Evolutionary conservation across 2,113 vertebrate genomes (phyloP), one percentile per base, ranked within the genome.

Genomic region (Sceloporus tristichus): DNA sequence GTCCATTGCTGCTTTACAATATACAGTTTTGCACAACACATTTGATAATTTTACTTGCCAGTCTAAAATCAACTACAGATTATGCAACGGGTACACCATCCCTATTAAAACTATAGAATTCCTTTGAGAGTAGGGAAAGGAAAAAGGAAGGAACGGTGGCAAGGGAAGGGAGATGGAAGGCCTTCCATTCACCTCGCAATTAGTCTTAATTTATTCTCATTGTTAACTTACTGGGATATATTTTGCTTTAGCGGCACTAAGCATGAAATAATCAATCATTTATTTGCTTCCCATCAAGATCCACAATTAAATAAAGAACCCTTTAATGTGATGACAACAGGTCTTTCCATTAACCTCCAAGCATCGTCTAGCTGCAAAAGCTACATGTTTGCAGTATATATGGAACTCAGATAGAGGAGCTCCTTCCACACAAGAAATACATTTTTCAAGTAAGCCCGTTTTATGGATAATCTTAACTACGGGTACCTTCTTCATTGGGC

Each of bases 201-300:
- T 94, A 94, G 88, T 79, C 92, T 95, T 94, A 76, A 95, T 95
- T 95, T 94, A 94, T 93, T 95, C 93, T 94, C 87, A 90, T 91
- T 88, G 93, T 87, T 90, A 92, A 93, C 91, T 96, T 97, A 91
- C 93, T 91, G 88, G 93, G 78, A 73, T 95, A 94, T 93, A 93
- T 91, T 94, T 90, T 90, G 85, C 81, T 86, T 94, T 90, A 76
- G 8, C 88, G 94, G 93, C 9, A 2, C 18, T 2, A 91, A 91
- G 88, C 91, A 42, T 79, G 84, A 93, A 77, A 86, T 73, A 92
- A 91, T 92, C 93, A 88, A 89, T 94, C 94, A 93, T 91, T 93
- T 85, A 79, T 48, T 88, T 90, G 66, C 91, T 93, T 94, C 85
- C 93, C 85, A 68, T 7, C 87, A 95, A 95, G 91, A 93, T 89